phyloP scores from a whole-genome alignment of 2,797 vertebrate species.

The Zenarchopterus dispar region DNA sequence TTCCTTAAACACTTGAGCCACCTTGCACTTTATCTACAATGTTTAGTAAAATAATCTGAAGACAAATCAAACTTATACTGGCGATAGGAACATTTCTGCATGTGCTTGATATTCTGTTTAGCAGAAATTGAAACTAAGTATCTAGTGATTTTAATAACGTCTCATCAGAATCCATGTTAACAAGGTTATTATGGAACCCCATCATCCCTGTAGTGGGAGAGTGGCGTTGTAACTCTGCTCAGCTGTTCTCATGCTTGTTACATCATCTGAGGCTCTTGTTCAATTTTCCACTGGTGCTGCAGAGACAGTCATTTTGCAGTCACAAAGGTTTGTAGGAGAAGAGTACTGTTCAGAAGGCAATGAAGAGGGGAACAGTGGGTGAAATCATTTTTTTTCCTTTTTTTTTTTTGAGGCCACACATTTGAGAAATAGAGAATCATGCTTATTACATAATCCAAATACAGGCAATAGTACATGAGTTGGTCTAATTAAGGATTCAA shows the following conservation, averaged over 20 bases:
- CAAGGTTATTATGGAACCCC: slow-evolving; percentile 16
- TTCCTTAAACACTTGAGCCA: slow-evolving; percentile 14
- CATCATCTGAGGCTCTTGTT: background rate
- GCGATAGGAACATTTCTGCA: slow-evolving; percentile 1
- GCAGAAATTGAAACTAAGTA: background rate
- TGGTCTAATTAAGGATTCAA: too few relatives aligned
- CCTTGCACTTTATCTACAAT: slow-evolving; percentile 1
- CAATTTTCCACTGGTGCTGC: background rate
- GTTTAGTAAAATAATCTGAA: slow-evolving; percentile 4
- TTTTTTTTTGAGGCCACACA: too few relatives aligned
- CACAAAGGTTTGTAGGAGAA: too few relatives aligned
- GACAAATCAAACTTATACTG: background rate
- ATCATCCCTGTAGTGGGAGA: background rate
- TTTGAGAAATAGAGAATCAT: too few relatives aligned
- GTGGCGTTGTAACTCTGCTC: background rate
- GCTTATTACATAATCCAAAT: too few relatives aligned
- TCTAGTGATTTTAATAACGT: slow-evolving; percentile 13
- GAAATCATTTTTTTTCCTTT: too few relatives aligned
- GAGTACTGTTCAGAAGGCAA: too few relatives aligned
- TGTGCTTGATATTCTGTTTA: background rate
- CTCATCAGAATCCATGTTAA: slow-evolving; percentile 19
- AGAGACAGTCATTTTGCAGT: too few relatives aligned
- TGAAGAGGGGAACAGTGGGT: too few relatives aligned
- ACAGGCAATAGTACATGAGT: too few relatives aligned
- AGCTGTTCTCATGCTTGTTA: background rate